Evolutionary conservation across 2,888 invertebrate species (phyloP), one percentile per base, ranked within the genome.

Genomic region (Dryobotodes eremita): DNA sequence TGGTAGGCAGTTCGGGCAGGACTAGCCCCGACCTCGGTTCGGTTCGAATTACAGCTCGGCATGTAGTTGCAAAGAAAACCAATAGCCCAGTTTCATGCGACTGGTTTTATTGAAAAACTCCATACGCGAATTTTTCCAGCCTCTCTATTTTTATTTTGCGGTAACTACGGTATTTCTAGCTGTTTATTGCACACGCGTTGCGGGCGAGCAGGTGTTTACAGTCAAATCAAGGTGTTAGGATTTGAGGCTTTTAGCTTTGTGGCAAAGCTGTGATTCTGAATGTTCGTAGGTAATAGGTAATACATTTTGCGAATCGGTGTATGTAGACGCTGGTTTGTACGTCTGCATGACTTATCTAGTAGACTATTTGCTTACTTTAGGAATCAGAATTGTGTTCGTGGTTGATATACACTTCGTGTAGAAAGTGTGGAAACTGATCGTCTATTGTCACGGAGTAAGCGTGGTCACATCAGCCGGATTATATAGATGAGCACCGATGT

Each of bases 21-120:
- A 76, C 71, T 85, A 84, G 75, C 48, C 74, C 77, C 71, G 75
- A 81, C 77, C 70, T 80, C 75, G 74, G 80, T 59, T 78, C 71
- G 75, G 79, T 80, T 88, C 84, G 86, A 89, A 91, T 91, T 90
- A 90, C 88, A 86, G 64, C 79, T 70, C 65, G 57, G 69, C 31
- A 36, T 36, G 31, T 66, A 73, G 77, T 78, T 26, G 92, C 92
- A 94, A 94, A 94, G 94, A 94, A 94, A 94, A 93, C 93, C 95
- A 94, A 95, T 94, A 94, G 93, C 91, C 90, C 88, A 89, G 92
- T 93, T 94, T 94, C 93, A 93, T 91, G 91, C 94, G 91, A 92
- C 90, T 91, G 93, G 91, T 94, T 95, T 94, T 95, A 95, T 95
- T 95, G 94, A 95, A 95, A 95, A 94, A 92, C 92, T 88, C 83